Percentiles rank a stretch among this genome's conserved stretches.
phyloP scores from a whole-genome alignment of 2,113 vertebrate species.

The Amphiprion ocellaris region DNA sequence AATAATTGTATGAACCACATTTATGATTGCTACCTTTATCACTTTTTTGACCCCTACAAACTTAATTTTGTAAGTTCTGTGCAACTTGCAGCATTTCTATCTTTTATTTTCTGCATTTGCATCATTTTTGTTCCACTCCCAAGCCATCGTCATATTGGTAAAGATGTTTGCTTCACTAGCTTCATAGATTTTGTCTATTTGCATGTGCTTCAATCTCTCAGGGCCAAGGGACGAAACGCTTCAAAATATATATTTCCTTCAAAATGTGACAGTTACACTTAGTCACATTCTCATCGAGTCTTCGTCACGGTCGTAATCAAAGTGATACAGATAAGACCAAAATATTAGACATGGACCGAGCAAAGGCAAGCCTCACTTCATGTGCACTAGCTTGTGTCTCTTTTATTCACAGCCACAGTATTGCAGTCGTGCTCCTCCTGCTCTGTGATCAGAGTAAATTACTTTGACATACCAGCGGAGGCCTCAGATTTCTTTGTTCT shows the following conservation, averaged over 20 bases:
- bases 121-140: neutral
- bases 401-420: constrained; percentile 5
- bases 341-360: neutral
- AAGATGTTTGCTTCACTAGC: neutral
- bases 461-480: constrained; percentile 37
- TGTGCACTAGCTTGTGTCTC: constrained; percentile 12
- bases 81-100: neutral
- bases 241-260: neutral
- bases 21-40: too few relatives aligned
- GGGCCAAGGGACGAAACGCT: neutral
- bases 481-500: constrained; percentile 55
- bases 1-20: too few relatives aligned
- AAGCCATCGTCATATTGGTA: neutral
- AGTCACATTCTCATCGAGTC: neutral
- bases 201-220: neutral
- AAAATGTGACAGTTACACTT: neutral
- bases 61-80: neutral
- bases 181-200: neutral
- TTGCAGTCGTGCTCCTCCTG: constrained; percentile 26
- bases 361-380: constrained; percentile 9
- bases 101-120: neutral
- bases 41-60: neutral
- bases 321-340: neutral
- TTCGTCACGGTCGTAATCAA: constrained; percentile 4
- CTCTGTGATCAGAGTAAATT: constrained; percentile 55